Conservation (phyloP, 2,113 vertebrate genomes). For the Bufo gargarizans region DNA sequence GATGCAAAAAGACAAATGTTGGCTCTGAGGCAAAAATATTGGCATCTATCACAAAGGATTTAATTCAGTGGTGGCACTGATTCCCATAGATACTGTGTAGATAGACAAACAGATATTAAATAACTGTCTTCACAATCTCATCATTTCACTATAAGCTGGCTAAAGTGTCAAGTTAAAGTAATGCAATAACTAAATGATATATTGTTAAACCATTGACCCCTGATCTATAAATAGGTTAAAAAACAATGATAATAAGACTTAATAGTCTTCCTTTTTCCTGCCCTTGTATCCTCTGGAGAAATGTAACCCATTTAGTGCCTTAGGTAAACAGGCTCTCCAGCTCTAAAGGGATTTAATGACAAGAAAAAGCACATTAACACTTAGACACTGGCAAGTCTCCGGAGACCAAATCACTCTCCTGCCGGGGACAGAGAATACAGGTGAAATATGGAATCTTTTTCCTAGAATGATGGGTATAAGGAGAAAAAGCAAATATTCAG, state of each 20-base stretch:
- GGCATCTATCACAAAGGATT: neutral
- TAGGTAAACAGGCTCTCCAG: slow-evolving; percentile 17
- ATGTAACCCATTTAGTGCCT: slow-evolving; percentile 46
- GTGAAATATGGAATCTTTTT: neutral
- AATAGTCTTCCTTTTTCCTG: slow-evolving; percentile 41
- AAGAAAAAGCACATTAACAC: slow-evolving; percentile 47
- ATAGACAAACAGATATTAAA: neutral
- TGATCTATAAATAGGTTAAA: slow-evolving; percentile 38
- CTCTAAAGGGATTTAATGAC: slow-evolving; percentile 38
- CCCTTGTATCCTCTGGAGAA: slow-evolving; percentile 8
- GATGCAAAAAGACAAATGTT: neutral
- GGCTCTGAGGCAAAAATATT: neutral
- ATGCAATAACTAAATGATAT: neutral
- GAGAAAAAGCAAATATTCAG: neutral
- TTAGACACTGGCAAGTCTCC: neutral
- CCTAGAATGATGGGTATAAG: neutral
- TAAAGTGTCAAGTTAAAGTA: neutral
- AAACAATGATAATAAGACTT: slow-evolving; percentile 32
- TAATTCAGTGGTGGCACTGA: neutral
- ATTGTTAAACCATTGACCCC: neutral
- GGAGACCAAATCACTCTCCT: slow-evolving; percentile 4
- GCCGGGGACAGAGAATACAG: neutral
- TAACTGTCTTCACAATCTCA: neutral
- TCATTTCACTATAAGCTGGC: neutral
- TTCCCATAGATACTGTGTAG: no score